phyloP scores from a whole-genome alignment of 2,797 vertebrate genomes.

The Chlorospingus flavigularis region DNA sequence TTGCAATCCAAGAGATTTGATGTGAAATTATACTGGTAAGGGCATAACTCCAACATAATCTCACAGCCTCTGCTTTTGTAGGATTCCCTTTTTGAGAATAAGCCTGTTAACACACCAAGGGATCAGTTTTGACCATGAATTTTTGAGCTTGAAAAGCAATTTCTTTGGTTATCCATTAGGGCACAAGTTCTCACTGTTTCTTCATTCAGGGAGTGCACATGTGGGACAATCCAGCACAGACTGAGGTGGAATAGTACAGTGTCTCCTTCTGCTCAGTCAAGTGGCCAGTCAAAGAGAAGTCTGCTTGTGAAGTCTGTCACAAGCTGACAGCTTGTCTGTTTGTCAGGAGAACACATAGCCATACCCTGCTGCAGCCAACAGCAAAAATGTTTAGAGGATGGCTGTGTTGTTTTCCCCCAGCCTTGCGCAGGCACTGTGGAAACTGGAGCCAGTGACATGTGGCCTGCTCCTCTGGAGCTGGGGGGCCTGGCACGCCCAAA shows the following conservation, averaged over 20 bases:
- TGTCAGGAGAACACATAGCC: not conserved
- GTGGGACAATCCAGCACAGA: not conserved
- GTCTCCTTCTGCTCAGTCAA: not conserved
- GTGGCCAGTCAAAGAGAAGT: not conserved
- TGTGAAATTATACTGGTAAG: not conserved
- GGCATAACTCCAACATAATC: not conserved
- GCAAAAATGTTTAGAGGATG: not conserved
- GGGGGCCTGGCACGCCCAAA: not conserved
- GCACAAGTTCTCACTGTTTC: not conserved
- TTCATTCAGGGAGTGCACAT: not conserved
- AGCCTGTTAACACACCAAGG: rapidly evolving
- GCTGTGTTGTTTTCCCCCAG: not conserved
- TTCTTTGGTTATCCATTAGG: not conserved
- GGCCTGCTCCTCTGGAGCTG: not conserved
- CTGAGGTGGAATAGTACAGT: not conserved
- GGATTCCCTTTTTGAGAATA: not conserved
- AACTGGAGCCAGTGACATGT: not conserved
- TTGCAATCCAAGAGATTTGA: not conserved
- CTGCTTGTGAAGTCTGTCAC: not conserved
- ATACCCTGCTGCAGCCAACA: not conserved
- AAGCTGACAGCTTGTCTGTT: not conserved
- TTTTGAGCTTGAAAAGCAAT: not conserved
- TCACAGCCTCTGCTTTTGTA: not conserved
- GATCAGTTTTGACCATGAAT: not conserved
- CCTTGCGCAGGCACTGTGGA: not conserved